These are phyloP conservation scores for Poeciliopsis prolifica DNA, from an alignment of 2,113 vertebrate species.

Conservation along the genomic window DNA sequence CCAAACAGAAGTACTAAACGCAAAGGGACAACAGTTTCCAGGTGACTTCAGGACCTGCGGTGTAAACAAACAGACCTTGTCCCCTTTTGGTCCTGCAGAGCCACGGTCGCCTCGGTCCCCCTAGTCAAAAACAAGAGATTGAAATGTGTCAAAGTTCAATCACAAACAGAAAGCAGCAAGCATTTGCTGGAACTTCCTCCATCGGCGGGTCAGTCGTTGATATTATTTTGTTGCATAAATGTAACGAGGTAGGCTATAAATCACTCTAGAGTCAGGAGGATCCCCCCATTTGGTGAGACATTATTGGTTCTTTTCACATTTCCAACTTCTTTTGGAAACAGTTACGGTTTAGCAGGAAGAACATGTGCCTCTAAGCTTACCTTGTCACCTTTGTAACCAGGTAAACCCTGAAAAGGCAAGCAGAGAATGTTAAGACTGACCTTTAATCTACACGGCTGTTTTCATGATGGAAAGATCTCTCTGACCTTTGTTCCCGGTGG, in stretches of 20 bases:
- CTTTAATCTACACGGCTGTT: background rate
- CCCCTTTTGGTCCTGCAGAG: conserved; percentile 65
- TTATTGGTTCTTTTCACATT: background rate
- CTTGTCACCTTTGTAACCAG: conserved; percentile 73
- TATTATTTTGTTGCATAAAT: background rate
- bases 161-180: too few species aligned
- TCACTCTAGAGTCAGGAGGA: background rate
- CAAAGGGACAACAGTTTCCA: background rate
- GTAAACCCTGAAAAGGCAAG: conserved; percentile 60
- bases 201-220: background rate
- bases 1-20: background rate
- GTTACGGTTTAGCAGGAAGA: background rate
- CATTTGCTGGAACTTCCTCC: too few species aligned
- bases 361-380: conserved; percentile 18
- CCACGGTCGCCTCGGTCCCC: conserved; percentile 58
- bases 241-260: background rate
- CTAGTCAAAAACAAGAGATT: conserved; percentile 32
- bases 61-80: conserved; percentile 55
- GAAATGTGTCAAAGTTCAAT: background rate
- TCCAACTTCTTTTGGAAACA: background rate
- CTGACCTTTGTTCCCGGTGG: conserved; percentile 90
- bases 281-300: too few species aligned
- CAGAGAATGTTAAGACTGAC: background rate
- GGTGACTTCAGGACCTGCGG: background rate
- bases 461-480: background rate